Base-by-base conservation (phyloP, 2,888 invertebrate species). In the Pogonocherus hispidulus region DNA sequence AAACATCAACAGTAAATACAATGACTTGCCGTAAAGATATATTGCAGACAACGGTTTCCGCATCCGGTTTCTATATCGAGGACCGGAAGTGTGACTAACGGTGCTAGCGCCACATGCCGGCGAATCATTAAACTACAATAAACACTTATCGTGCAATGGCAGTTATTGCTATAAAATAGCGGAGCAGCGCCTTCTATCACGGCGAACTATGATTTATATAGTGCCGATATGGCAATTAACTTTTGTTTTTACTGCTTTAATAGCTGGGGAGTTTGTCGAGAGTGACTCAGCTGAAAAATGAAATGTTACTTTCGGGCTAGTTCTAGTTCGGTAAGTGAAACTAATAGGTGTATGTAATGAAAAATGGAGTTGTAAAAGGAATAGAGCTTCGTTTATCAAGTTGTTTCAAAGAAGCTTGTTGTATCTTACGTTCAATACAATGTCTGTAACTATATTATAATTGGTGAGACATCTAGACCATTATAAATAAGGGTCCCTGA, bases 91-190 rank as follows among this genome's bases (percentile, higher is more conserved):
- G 80, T 78, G 81, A 79, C 77, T 80, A 79, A 79, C 76, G 72
- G 74, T 71, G 71, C 73, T 67, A 76, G 75, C 77, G 79, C 78
- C 79, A 72, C 79, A 75, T 77, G 76, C 76, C 77, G 77, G 71
- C 79, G 79, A 72, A 80, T 81, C 81, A 82, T 83, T 83, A 82
- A 83, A 82, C 79, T 79, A 78, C 82, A 81, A 81, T 82, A 80
- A 81, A 80, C 81, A 81, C 81, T 83, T 82, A 82, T 81, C 81
- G 80, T 77, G 79, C 80, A 81, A 78, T 78, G 77, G 79, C 80
- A 79, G 80, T 80, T 80, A 79, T 81, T 76, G 78, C 78, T 74
- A 79, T 81, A 77, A 81, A 81, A 80, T 80, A 78, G 65, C 64
- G 68, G 63, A 63, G 59, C 71, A 57, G 59, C 56, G 66, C 67